These are phyloP conservation scores for Squalus acanthias DNA, from an alignment of 2,797 vertebrate genomes.

Conservation along the genomic window DNA sequence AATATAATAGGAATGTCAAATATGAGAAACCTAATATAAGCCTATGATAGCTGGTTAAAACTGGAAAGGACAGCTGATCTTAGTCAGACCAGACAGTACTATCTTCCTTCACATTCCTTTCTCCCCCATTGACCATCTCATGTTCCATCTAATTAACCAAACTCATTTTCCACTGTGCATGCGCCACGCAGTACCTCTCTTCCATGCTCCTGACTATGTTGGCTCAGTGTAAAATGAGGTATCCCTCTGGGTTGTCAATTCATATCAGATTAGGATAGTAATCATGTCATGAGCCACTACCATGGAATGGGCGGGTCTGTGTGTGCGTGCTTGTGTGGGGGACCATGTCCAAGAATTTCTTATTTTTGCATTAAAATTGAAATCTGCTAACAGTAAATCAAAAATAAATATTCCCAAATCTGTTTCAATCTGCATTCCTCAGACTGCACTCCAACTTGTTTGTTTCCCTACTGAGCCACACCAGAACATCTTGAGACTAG, in stretches of 20 bases:
- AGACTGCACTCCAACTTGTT: not conserved
- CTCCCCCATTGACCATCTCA: not conserved
- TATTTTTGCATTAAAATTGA: not conserved
- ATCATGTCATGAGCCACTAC: not conserved
- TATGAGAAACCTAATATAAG: not conserved
- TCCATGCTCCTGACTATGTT: not conserved
- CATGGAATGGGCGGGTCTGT: not conserved
- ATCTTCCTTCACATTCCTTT: not conserved
- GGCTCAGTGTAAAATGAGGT: not conserved
- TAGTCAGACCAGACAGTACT: not conserved
- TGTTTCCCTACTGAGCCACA: not conserved
- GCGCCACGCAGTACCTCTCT: not conserved
- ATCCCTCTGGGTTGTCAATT: not conserved
- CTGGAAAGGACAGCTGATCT: not conserved
- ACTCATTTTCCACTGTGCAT: not conserved
- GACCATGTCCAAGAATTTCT: not conserved
- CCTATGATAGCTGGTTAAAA: not conserved
- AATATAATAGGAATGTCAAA: conserved; percentile 2
- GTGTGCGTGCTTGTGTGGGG: not conserved
- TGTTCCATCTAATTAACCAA: not conserved
- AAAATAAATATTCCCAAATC: not conserved
- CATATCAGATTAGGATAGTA: not conserved
- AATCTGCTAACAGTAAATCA: not conserved
- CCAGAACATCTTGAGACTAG: not conserved
- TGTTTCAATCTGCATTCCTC: not conserved